Percentiles rank a stretch among this genome's conserved stretches.
Evolutionary conservation across 2,888 invertebrate species (phyloP).

Genomic region (Tenthredo scrophulariae): DNA sequence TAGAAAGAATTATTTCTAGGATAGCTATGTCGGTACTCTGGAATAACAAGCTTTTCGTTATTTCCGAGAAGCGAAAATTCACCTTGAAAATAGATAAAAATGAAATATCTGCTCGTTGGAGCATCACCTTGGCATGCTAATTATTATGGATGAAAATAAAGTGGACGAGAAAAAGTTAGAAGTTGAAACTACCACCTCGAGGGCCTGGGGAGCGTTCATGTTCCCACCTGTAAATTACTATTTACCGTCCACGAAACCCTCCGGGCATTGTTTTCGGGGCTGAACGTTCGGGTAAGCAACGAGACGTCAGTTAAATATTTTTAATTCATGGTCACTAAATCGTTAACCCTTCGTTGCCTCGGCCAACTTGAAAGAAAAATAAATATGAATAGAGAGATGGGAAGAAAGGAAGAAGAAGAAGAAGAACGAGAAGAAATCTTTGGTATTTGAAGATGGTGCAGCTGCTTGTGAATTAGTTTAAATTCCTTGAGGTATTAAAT

Average conservation of each 20-base stretch:
- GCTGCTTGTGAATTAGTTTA: conserved; percentile 44
- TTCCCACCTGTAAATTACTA: conserved; percentile 52
- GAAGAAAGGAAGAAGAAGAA: background rate
- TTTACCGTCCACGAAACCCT: conserved; percentile 22
- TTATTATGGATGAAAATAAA: conserved; percentile 5
- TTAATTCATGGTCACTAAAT: conserved; percentile 52
- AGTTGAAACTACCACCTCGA: conserved; percentile 29
- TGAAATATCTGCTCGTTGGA: background rate
- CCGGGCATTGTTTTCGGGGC: conserved; percentile 39
- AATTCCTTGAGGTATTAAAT: conserved; percentile 26
- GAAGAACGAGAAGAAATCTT: background rate
- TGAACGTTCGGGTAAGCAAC: background rate
- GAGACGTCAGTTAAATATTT: conserved; percentile 15
- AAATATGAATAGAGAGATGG: background rate
- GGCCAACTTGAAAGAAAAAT: background rate
- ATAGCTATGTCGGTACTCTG: background rate
- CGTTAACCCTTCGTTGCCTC: conserved; percentile 13
- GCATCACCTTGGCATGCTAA: conserved; percentile 33
- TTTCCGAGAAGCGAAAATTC: background rate
- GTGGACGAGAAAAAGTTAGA: conserved; percentile 3
- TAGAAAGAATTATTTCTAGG: background rate
- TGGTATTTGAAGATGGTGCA: background rate
- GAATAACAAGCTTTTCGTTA: background rate
- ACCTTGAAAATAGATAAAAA: background rate
- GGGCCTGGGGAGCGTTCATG: background rate